Base-by-base conservation (phyloP, 92 coral and sea anemone genomes). In the Siderastrea siderea region DNA sequence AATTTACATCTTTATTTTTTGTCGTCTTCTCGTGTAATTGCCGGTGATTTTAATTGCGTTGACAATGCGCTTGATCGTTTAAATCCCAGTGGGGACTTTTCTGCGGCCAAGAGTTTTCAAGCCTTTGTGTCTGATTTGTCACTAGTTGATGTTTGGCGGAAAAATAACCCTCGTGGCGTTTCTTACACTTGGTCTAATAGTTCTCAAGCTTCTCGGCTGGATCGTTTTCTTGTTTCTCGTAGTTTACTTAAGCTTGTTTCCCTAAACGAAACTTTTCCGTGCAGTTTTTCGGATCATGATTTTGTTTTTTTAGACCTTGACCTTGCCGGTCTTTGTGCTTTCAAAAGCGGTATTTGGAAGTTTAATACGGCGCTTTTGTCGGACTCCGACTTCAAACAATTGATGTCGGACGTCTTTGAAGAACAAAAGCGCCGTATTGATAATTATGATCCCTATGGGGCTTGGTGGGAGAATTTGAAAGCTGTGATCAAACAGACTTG, bases 41-140 rank as follows among this genome's bases (percentile, higher is more conserved):
- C 65, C 1, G 79, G 86, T 1, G 86, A 82, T 44, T 82, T 82
- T 43, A 82, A 70, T 68, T 82, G 86, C 6, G 26, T 82, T 1
- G 86, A 82, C 6, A 69, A 45, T 6, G 9, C 5, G 0, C 38
- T 55, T 2, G 86, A 82, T 48, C 52, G 47, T 1, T 9, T 69
- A 0, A 4, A 15, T 15, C 11, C 12, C 0, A 4, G 3, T 0
- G 3, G 3, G 0, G 59, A 38, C 45, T 46, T 13, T 52, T 7
- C 43, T 0, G 15, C 14, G 7, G 86, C 59, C 5, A 52, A 55
- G 26, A 16, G 13, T 3, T 48, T 82, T 44, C 26, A 1, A 7
- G 6, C 53, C 1, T 6, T 82, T 3, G 3, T 12, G 8, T 2
- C 77, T 0, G 69, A 54, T 16, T 55, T 70, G 8, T 15, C 8